Conservation (phyloP, 2,797 vertebrate species). For the Sciurus carolinensis region DNA sequence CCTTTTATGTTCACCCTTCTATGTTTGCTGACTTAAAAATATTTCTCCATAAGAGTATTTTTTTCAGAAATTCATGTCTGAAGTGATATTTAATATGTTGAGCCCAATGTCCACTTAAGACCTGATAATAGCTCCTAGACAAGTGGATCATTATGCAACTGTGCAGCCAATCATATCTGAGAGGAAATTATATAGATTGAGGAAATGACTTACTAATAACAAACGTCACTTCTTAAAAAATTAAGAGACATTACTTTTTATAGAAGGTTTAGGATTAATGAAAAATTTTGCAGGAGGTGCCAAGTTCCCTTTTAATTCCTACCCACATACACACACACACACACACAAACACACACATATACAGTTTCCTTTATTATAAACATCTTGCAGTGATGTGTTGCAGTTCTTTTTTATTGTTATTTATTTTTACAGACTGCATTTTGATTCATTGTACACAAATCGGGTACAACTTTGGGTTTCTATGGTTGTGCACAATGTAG, state of each 20-base stretch:
- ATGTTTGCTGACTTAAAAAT: slow-evolving; percentile 59
- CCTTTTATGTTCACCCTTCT: neutral
- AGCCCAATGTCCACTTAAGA: slow-evolving; percentile 59
- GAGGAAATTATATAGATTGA: neutral
- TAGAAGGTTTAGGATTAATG: neutral
- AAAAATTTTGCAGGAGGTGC: neutral
- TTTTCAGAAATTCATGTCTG: slow-evolving; percentile 41
- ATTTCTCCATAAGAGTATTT: slow-evolving; percentile 50
- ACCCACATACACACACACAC: too few relatives aligned
- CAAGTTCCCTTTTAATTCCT: neutral
- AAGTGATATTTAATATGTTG: slow-evolving; percentile 56
- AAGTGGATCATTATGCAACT: too few relatives aligned
- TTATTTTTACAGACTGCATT: too few relatives aligned
- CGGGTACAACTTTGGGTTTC: too few relatives aligned
- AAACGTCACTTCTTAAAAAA: neutral
- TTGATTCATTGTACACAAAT: too few relatives aligned
- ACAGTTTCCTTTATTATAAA: neutral
- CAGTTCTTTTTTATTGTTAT: neutral
- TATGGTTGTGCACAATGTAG: too few relatives aligned
- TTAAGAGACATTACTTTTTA: neutral
- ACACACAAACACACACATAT: neutral
- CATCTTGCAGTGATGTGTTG: neutral
- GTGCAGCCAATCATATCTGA: neutral
- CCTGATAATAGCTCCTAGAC: slow-evolving; percentile 58
- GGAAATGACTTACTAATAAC: slow-evolving; percentile 20